Conservation (phyloP, 2,113 vertebrate species). For the Chaetura pelagica region DNA sequence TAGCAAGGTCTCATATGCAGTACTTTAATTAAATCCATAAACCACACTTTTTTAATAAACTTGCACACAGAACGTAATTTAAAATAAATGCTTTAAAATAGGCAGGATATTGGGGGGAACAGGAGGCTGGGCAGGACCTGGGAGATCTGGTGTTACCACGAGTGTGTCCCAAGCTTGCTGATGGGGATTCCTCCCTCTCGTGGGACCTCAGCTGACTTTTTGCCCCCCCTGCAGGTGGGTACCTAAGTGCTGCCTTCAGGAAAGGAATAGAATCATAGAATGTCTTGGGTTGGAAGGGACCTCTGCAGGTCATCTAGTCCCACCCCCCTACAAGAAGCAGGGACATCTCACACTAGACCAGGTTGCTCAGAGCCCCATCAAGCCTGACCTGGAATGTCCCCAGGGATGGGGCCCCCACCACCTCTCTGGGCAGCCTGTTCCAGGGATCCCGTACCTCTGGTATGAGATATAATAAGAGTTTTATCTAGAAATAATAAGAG, state of each 20-base stretch:
- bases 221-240: rapidly evolving
- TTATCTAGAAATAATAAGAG: background rate
- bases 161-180: rapidly evolving
- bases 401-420: too few species aligned
- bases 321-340: too few species aligned
- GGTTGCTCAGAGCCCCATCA: too few species aligned
- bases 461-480: background rate
- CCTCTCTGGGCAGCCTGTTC: too few species aligned
- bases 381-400: too few species aligned
- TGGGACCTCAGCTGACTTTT: too few species aligned
- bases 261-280: background rate
- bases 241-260: background rate
- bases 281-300: too few species aligned
- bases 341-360: too few species aligned
- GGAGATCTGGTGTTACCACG: rapidly evolving
- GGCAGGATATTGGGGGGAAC: rapidly evolving
- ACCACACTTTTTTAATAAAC: slow-evolving; percentile 68
- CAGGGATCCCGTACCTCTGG: too few species aligned
- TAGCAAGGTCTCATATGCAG: slow-evolving; percentile 67
- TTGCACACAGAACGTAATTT: background rate
- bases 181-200: rapidly evolving
- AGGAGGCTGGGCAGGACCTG: background rate
- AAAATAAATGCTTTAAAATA: background rate
- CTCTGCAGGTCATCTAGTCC: too few species aligned
- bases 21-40: slow-evolving; percentile 85